Percentiles rank a stretch among this genome's conserved stretches.
Evolutionary conservation across 2,113 vertebrate genomes (phyloP).

Genomic region (Actenoides hombroni): DNA sequence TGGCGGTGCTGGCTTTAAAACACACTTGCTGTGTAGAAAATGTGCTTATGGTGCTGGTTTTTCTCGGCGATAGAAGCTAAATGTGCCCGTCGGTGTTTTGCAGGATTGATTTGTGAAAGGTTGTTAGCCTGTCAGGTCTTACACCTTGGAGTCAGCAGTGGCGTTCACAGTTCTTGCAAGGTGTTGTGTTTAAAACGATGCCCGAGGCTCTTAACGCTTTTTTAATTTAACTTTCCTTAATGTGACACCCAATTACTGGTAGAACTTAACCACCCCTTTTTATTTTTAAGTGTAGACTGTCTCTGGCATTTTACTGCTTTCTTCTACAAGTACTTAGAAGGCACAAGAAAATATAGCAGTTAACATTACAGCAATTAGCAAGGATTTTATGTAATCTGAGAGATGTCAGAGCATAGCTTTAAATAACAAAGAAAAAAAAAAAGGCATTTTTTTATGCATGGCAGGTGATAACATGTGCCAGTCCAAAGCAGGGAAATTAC

Average conservation of each 20-base stretch:
- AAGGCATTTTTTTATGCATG: background rate
- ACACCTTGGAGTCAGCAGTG: slow-evolving; percentile 21
- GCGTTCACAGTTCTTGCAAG: background rate
- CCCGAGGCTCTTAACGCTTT: background rate
- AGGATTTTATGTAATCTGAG: background rate
- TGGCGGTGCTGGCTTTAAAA: background rate
- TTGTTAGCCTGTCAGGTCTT: background rate
- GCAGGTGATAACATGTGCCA: background rate
- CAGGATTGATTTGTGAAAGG: background rate
- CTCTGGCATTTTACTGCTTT: background rate
- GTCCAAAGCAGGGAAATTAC: background rate
- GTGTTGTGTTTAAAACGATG: background rate
- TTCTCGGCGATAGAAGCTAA: accelerated
- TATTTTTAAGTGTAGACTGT: background rate
- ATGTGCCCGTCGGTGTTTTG: background rate
- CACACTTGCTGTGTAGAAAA: background rate
- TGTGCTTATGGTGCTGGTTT: background rate
- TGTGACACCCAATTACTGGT: background rate
- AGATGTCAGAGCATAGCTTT: background rate
- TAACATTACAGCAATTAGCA: background rate
- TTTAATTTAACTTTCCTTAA: background rate
- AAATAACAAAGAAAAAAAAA: background rate
- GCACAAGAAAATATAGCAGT: background rate
- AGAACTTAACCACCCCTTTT: background rate
- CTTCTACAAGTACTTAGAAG: background rate